phyloP scores from a whole-genome alignment of 2,797 vertebrate genomes.

The Podarcis siculus region DNA sequence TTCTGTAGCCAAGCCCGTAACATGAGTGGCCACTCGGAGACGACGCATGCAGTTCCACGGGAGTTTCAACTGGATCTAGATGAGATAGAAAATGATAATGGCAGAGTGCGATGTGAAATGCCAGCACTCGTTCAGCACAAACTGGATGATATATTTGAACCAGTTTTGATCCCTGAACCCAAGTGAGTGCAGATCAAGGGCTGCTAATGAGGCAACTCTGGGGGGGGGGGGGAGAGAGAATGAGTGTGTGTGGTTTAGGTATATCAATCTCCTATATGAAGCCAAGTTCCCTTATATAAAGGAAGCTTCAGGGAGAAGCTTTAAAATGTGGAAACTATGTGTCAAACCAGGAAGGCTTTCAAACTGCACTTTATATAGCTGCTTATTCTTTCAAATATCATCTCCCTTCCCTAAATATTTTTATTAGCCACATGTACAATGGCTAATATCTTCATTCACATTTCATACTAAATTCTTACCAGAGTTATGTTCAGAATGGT shows the following conservation, averaged over 20 bases:
- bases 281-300: not conserved
- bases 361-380: not conserved
- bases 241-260: not conserved
- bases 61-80: slow-evolving; percentile 98
- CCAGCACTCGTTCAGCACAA: slow-evolving; percentile 97
- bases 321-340: not conserved
- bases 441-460: not conserved
- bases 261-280: not conserved
- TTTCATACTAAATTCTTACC: not conserved
- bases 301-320: not conserved
- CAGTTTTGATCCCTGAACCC: slow-evolving; percentile 94
- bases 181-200: slow-evolving; percentile 82
- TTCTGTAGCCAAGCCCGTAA: slow-evolving; percentile 88
- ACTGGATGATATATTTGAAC: slow-evolving; percentile 96
- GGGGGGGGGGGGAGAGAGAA: too few relatives aligned
- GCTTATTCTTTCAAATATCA: not conserved
- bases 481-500: not conserved
- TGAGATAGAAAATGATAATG: slow-evolving; percentile 94
- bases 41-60: slow-evolving; percentile 86
- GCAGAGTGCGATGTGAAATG: slow-evolving; percentile 89
- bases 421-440: not conserved
- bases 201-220: not conserved
- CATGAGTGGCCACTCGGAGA: slow-evolving; percentile 86
- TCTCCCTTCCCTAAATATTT: not conserved
- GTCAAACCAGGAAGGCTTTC: not conserved